These are phyloP conservation scores for Anolis apletophallus DNA, from an alignment of 2,797 vertebrate species.

Conservation along the genomic window DNA sequence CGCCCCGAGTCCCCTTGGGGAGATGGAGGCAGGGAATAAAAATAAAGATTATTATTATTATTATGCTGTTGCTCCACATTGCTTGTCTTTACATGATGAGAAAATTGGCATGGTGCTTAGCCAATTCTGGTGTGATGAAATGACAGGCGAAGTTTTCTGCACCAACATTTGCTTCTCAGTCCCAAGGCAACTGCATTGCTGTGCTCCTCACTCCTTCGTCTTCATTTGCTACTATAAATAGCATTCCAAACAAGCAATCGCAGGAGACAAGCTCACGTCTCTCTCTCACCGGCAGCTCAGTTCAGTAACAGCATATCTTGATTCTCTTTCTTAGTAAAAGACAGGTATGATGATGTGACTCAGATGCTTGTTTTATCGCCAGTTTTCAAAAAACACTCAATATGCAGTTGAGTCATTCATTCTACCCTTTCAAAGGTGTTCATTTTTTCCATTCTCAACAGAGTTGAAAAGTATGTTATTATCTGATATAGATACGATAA, in stretches of 20 bases:
- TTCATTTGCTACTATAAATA: constrained; percentile 26
- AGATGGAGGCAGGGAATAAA: no score
- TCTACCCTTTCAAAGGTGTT: background rate
- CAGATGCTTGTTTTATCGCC: background rate
- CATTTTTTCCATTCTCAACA: background rate
- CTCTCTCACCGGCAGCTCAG: background rate
- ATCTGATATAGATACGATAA: background rate
- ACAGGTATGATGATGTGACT: constrained; percentile 11
- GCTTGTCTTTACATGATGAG: background rate
- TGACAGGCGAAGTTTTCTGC: background rate
- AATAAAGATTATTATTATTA: no score
- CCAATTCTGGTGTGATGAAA: background rate
- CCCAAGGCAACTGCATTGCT: background rate
- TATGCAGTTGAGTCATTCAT: constrained; percentile 6
- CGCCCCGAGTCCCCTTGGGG: no score
- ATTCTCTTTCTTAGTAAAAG: constrained; percentile 8
- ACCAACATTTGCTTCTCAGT: background rate
- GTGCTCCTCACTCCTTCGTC: background rate
- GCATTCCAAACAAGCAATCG: background rate
- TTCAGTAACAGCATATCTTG: background rate
- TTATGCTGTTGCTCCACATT: background rate
- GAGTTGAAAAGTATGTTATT: background rate
- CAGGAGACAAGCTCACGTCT: background rate
- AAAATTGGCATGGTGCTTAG: background rate
- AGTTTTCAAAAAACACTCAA: background rate